phyloP scores from a whole-genome alignment of 2,113 vertebrate species.

The Nycticryphes semicollaris region DNA sequence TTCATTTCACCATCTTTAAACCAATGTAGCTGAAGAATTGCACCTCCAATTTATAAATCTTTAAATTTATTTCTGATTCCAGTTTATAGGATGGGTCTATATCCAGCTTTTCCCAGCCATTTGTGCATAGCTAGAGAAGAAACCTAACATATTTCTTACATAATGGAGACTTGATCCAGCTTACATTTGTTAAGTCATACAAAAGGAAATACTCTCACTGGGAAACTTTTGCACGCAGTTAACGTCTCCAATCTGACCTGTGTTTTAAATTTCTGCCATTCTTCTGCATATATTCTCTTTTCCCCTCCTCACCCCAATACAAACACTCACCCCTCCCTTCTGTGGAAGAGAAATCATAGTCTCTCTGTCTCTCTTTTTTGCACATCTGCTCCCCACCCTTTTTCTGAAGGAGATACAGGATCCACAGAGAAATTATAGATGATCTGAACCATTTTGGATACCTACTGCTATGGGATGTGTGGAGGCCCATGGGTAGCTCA shows the following conservation, averaged over 20 bases:
- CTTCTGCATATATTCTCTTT: not conserved
- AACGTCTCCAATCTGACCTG: not conserved
- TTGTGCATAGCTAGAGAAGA: conserved; percentile 50
- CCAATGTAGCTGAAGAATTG: conserved; percentile 76
- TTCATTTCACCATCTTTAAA: conserved; percentile 75
- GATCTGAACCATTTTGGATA: conserved; percentile 21
- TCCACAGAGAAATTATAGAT: conserved; percentile 28
- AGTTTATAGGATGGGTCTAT: conserved; percentile 54
- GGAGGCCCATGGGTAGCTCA: conserved; percentile 44
- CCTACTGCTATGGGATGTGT: not conserved
- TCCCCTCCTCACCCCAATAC: not conserved
- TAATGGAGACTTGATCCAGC: conserved; percentile 34
- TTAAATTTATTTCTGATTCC: conserved; percentile 73
- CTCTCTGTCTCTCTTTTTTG: not conserved
- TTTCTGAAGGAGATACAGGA: conserved; percentile 46
- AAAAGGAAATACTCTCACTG: conserved; percentile 44
- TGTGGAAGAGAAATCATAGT: not conserved
- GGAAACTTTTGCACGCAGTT: conserved; percentile 12
- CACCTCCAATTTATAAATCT: conserved; percentile 75
- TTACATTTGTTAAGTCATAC: conserved; percentile 56
- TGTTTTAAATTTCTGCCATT: not conserved
- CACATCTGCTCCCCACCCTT: conserved; percentile 17
- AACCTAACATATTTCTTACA: conserved; percentile 44
- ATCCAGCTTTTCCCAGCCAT: conserved; percentile 45
- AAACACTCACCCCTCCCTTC: not conserved